Evolutionary conservation across 2,113 vertebrate species (phyloP), one percentile per base, ranked within the genome.

Genomic region (Hystrix cristata): DNA sequence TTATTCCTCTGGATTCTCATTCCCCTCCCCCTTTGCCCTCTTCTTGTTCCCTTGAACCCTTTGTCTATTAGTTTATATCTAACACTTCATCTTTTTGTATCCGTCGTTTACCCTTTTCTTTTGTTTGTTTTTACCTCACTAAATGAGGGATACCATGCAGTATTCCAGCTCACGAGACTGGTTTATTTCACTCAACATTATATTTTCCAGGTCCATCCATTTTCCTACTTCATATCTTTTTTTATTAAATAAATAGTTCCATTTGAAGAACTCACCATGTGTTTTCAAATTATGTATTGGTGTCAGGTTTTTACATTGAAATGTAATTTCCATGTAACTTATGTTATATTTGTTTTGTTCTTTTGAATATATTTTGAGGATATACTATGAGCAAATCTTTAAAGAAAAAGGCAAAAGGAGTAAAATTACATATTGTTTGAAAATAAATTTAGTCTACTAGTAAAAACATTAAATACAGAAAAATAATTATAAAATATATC

Each of bases 251-350:
- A 19, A 87, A n/a, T 15, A 67, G 55, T 67, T 84, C 7, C 21
- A 55, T 13, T 25, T 93, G 27, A 79, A 60, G 31, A 88, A 55
- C 11, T 85, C 23, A 62, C 4, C 25, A 29, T 34, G 13, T 71
- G 67, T 87, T 53, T 82, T 90, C 83, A 92, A 95, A 19, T 43
- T 74, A 69, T 11, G 21, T 43, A 46, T 59, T 89, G 72, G 80
- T 34, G 43, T 10, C 11, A 53, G 60, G 3, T 38, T 48, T 80
- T 89, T 92, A 62, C 83, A 59, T 25, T 46, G 1, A 91, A 82
- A 1, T 78, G 23, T 7, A 69, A 34, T 53, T 83, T 95, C 16
- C 46, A 72, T 71, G 67, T 57, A 87, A 93, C 1, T 4, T 86
- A 31, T 55, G 13, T 38, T 80, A 19, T 69, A 6, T 51, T 90